Conservation (phyloP, 2,113 vertebrate genomes). For the Variabilichromis moorii region DNA sequence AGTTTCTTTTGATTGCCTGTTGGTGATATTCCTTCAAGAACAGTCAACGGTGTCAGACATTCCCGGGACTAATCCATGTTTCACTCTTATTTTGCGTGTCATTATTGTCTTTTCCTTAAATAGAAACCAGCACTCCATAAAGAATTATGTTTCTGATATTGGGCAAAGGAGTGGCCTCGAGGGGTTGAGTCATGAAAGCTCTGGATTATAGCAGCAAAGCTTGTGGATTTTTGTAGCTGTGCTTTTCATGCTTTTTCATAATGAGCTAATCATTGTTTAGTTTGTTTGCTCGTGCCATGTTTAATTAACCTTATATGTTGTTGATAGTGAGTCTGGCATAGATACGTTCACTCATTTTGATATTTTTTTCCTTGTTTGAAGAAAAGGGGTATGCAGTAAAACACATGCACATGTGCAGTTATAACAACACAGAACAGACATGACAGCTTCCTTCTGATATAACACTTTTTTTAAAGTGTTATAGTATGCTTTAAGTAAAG, state of each 20-base stretch:
- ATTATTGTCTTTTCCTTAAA: background rate
- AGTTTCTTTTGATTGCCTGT: background rate
- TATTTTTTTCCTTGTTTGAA: background rate
- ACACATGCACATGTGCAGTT: background rate
- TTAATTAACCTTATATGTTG: background rate
- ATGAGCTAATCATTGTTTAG: background rate
- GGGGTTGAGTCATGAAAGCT: background rate
- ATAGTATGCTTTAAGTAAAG: background rate
- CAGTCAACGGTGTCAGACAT: background rate
- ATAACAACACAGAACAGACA: background rate
- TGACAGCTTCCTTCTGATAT: rapidly evolving
- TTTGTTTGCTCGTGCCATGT: background rate
- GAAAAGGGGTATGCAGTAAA: background rate
- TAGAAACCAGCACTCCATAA: background rate
- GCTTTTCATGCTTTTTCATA: background rate
- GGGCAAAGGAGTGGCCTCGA: background rate
- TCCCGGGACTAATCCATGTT: background rate
- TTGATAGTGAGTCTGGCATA: background rate
- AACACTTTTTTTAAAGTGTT: background rate
- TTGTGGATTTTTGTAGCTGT: background rate
- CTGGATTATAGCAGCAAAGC: background rate
- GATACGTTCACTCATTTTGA: background rate
- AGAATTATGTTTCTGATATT: background rate
- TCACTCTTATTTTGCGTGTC: background rate
- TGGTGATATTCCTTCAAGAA: background rate